Evolutionary conservation across 2,797 vertebrate genomes (phyloP).

Genomic region (Oreonectes daqikongensis): DNA sequence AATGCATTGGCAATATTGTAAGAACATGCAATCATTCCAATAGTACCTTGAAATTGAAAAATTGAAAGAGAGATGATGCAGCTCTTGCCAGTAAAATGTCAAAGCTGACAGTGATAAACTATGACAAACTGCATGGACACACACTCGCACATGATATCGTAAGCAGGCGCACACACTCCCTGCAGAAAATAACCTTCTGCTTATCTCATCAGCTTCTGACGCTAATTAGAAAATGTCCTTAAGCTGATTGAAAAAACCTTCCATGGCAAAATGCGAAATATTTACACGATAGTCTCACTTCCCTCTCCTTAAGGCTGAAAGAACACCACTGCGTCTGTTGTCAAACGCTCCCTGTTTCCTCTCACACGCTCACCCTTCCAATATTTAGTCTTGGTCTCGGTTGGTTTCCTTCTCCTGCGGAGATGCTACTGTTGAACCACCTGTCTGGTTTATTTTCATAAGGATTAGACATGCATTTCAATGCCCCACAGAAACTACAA

Average conservation of each 20-base stretch:
- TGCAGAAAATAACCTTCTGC: conserved; percentile 51
- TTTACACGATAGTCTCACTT: conserved; percentile 38
- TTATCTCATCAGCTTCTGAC: conserved; percentile 33
- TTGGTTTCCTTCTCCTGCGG: conserved; percentile 39
- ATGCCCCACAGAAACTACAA: conserved; percentile 50
- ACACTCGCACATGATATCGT: conserved; percentile 44
- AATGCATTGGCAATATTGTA: too few species aligned
- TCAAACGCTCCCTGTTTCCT: conserved; percentile 33
- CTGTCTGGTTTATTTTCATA: conserved; percentile 58
- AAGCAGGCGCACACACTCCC: conserved; percentile 45
- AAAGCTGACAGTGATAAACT: conserved; percentile 57
- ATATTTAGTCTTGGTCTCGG: conserved; percentile 25
- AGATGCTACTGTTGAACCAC: conserved; percentile 49
- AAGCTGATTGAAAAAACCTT: conserved; percentile 37
- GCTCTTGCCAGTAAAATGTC: conserved; percentile 69
- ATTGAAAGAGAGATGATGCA: conserved; percentile 55
- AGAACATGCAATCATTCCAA: too few species aligned
- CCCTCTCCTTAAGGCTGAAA: conserved; percentile 1
- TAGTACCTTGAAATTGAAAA: too few species aligned
- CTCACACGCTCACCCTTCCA: conserved; percentile 15
- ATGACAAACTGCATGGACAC: conserved; percentile 47
- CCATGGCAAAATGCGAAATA: conserved; percentile 48
- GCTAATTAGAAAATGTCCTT: conserved; percentile 56
- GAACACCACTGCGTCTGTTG: conserved; percentile 1
- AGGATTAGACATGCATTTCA: conserved; percentile 50